Percentiles rank a stretch among this genome's conserved stretches.
Conservation (phyloP, 2,888 invertebrate species). For the Caenorhabditis sp. region DNA sequence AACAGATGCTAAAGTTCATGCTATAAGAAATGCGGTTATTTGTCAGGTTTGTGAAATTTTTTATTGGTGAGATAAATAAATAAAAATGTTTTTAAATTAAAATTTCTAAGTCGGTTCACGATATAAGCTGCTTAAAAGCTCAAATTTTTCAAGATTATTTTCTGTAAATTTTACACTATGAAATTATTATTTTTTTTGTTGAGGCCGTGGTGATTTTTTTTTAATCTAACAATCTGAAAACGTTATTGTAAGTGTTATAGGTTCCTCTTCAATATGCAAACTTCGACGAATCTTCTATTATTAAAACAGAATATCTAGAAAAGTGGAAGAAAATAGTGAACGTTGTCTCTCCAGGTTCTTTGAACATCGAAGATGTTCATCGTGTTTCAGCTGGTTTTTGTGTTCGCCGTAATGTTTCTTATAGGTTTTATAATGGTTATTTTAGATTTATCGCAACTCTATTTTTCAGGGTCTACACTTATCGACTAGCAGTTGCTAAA, state of each 20-base stretch:
- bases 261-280: conserved; percentile 30
- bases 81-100: no score
- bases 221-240: neutral
- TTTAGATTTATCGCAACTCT: neutral
- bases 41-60: conserved; percentile 31
- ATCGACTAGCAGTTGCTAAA: conserved; percentile 55
- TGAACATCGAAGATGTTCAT: conserved; percentile 51
- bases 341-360: conserved; percentile 12
- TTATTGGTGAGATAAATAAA: no score
- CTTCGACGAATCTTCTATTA: conserved; percentile 23
- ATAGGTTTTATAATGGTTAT: conserved; percentile 32
- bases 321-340: conserved; percentile 27
- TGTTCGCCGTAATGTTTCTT: conserved; percentile 51
- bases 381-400: conserved; percentile 61
- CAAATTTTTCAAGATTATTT: no score
- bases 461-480: conserved; percentile 44
- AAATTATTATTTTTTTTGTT: no score
- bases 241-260: conserved; percentile 10
- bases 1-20: conserved; percentile 58
- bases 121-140: no score
- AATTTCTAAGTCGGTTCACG: no score
- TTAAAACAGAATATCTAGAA: conserved; percentile 19
- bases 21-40: conserved; percentile 51
- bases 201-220: no score
- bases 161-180: no score